phyloP scores from a whole-genome alignment of 2,888 invertebrate species.

The Acheta domesticus region DNA sequence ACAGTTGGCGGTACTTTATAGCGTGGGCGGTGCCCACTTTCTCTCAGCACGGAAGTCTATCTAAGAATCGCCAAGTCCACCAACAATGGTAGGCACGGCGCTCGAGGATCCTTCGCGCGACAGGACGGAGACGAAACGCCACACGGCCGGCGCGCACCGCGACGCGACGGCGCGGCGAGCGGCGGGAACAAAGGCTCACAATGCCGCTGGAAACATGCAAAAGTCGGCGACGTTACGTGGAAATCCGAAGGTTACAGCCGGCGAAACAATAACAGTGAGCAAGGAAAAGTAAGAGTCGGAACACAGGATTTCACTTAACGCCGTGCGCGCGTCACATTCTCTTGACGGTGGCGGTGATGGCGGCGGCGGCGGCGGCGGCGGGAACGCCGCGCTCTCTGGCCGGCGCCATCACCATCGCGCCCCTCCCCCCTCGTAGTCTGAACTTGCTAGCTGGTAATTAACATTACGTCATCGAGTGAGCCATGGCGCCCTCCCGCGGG shows the following conservation, averaged over 20 bases:
- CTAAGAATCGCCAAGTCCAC: too few relatives aligned
- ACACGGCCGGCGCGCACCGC: too few relatives aligned
- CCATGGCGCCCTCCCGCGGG: too few relatives aligned
- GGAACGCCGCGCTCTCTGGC: not conserved
- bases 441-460: not conserved
- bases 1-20: too few relatives aligned
- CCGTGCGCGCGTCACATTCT: slow-evolving; percentile 6
- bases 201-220: not conserved
- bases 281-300: slow-evolving; percentile 11
- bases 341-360: not conserved
- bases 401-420: not conserved
- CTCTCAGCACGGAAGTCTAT: too few relatives aligned
- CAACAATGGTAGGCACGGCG: too few relatives aligned
- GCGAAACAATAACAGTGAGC: slow-evolving; percentile 1
- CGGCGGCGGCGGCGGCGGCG: not conserved
- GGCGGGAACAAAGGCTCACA: not conserved
- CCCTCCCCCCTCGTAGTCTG: not conserved
- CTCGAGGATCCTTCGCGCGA: too few relatives aligned
- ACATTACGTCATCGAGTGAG: too few relatives aligned
- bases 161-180: not conserved
- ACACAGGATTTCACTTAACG: slow-evolving; percentile 18
- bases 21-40: too few relatives aligned
- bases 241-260: slow-evolving; percentile 1
- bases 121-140: too few relatives aligned
- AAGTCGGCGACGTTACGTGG: slow-evolving; percentile 2